Base-by-base conservation (phyloP, 1,140 invertebrate species). In the Trichogramma pretiosum region DNA sequence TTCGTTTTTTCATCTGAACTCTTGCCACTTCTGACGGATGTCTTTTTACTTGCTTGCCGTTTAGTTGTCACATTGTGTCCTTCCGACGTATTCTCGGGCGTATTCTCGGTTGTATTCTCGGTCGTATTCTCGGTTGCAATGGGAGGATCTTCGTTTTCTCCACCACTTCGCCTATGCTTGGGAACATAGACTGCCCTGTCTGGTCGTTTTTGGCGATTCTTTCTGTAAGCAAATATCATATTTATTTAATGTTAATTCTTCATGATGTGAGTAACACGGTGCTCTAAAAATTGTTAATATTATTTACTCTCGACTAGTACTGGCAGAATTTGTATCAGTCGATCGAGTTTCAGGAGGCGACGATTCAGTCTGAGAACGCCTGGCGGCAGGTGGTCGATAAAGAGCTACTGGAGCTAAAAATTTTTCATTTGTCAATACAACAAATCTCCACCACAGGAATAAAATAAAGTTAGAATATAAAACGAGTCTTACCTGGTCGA, bases 181-280 rank as follows among this genome's bases (percentile, higher is more conserved):
- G 85, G 86, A 17, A 88, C 81, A 68, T 88, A 88, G 26, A 87
- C 78, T 5, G 83, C 83, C 5, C 82, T 76, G 65, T 88, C 85
- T 43, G 85, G 85, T 56, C 84, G 75, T 45, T 77, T 76, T 48
- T 78, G 71, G 35, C 74, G 68, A 32, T 49, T 61, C 4, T 56
- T 53, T 45, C 66, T 69, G 41, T 5, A 49, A 45, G 14, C 24
- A 8, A 21, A 40, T 26, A 5, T 40, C 5, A n/a, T 3, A 23
- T 38, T 38, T 9, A 19, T 22, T 21, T n/a, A n/a, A n/a, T 9
- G 10, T 38, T 21, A 5, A 22, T n/a, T n/a, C n/a, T n/a, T n/a
- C n/a, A n/a, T n/a, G n/a, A n/a, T n/a, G n/a, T n/a, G n/a, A n/a
- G n/a, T n/a, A n/a, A n/a, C n/a, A n/a, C n/a, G n/a, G n/a, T 38